Evolutionary conservation across 2,113 vertebrate species (phyloP), one percentile per base, ranked within the genome.

Genomic region (Gopherus evgoodei): DNA sequence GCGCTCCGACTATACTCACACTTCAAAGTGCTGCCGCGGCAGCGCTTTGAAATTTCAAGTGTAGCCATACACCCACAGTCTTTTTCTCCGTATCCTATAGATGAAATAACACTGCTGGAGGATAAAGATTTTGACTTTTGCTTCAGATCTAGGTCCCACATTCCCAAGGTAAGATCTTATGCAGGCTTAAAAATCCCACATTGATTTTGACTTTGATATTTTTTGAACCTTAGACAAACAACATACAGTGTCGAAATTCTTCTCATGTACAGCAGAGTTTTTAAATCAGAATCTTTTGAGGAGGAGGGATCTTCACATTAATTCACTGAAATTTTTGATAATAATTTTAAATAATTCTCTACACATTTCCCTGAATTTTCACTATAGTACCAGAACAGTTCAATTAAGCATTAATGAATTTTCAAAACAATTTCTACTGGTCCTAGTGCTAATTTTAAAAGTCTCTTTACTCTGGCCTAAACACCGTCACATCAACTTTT

Each of bases 101-200:
- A 91, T 49, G 53, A 92, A 94, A 93, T 27, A 81, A 50, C 35
- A 69, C 14, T 91, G 53, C 29, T 84, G 2, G 22, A 95, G 72
- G 83, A 96, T 80, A 31, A 95, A 92, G 83, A 78, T 91, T 91
- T 87, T 88, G 1, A 76, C 76, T 93, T 94, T 94, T 82, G 65
- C 69, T 94, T 97, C 62, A 95, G 88, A 96, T 84, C 1, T 11
- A 85, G 49, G 62, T 91, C 53, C 38, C 29, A 13, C 3, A 92
- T 95, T 97, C 57, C 79, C 44, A 80, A 94, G 57, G 85, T 84
- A 83, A 65, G 65, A 84, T 89, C 94, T 90, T 95, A 88, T 95
- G n/a, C 84, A 93, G 57, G 83, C 38, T 59, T 87, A 47, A 93
- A 44, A 96, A 93, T 82, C 84, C 14, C 22, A 90, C 72, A 95